A percentile compares a stretch with the other conserved stretches of the same genome.
These are phyloP conservation scores for Tyria jacobaeae DNA, from an alignment of 2,888 invertebrate genomes.

Conservation along the genomic window DNA sequence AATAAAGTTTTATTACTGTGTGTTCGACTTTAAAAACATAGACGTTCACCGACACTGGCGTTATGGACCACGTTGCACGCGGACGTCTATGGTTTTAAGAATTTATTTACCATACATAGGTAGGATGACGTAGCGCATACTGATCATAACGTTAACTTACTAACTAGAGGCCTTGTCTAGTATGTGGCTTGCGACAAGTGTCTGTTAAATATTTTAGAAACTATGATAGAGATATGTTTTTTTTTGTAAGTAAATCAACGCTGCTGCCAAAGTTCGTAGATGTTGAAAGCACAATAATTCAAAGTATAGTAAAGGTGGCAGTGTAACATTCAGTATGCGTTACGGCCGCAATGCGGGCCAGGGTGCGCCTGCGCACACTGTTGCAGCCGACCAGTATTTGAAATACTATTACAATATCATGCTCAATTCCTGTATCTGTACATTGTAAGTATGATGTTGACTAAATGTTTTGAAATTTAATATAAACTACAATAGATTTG, in stretches of 20 bases:
- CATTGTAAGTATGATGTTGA: slow-evolving; percentile 82
- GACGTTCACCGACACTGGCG: slow-evolving; percentile 47
- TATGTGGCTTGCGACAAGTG: slow-evolving; percentile 45
- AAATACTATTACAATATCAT: slow-evolving; percentile 74
- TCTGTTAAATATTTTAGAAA: slow-evolving; percentile 20
- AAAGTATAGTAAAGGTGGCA: slow-evolving; percentile 7
- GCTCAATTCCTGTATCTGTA: slow-evolving; percentile 85
- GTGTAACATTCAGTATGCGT: slow-evolving; percentile 49
- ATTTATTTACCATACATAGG: slow-evolving; percentile 51
- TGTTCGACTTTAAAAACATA: slow-evolving; percentile 59
- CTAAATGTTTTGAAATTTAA: slow-evolving; percentile 75
- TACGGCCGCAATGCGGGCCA: slow-evolving; percentile 35
- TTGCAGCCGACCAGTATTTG: slow-evolving; percentile 70
- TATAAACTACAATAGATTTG: slow-evolving; percentile 93
- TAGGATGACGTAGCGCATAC: slow-evolving; percentile 61
- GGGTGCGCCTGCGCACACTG: slow-evolving; percentile 30
- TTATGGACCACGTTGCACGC: slow-evolving; percentile 29
- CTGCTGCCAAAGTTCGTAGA: slow-evolving; percentile 27
- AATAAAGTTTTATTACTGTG: slow-evolving; percentile 62
- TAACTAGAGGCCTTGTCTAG: slow-evolving; percentile 39
- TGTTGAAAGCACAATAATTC: slow-evolving; percentile 5
- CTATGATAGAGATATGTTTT: slow-evolving; percentile 26
- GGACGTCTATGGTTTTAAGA: slow-evolving; percentile 60
- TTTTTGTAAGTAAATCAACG: slow-evolving; percentile 20
- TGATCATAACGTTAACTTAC: slow-evolving; percentile 31